Conservation (phyloP, 2,888 invertebrate species). For the Orchesella flavescens region DNA sequence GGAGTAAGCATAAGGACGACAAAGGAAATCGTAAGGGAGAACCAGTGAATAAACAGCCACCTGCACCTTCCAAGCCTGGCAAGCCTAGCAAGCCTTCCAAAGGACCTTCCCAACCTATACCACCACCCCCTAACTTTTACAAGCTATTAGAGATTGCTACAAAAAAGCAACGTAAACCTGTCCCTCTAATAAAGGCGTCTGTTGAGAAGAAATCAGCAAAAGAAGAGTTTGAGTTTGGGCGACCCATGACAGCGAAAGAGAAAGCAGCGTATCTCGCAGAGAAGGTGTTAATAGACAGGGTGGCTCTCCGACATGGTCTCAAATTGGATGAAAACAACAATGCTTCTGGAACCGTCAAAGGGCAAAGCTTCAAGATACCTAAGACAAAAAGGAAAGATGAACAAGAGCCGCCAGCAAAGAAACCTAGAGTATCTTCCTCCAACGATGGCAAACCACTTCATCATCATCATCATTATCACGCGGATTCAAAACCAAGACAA, state of each 20-base stretch:
- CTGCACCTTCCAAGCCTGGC: conserved; percentile 65
- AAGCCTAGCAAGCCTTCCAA: conserved; percentile 77
- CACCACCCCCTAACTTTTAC: conserved; percentile 86
- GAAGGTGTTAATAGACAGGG: conserved; percentile 77
- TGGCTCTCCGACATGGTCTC: conserved; percentile 62
- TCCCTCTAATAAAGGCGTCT: conserved; percentile 28
- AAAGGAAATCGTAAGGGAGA: conserved; percentile 73
- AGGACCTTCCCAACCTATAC: conserved; percentile 75
- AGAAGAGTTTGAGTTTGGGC: conserved; percentile 77
- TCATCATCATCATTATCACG: too few species aligned
- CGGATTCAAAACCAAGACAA: neutral
- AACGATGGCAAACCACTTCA: neutral
- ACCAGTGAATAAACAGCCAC: conserved; percentile 73
- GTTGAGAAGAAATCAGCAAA: conserved; percentile 50
- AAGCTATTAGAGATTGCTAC: conserved; percentile 81
- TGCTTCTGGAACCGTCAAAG: neutral
- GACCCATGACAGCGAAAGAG: conserved; percentile 87
- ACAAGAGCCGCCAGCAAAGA: conserved; percentile 20
- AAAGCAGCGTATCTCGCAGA: conserved; percentile 84
- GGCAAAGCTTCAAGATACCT: conserved; percentile 59
- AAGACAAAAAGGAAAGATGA: conserved; percentile 41
- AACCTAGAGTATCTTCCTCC: conserved; percentile 3
- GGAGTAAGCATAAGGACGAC: too few species aligned
- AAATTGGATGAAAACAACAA: conserved; percentile 61
- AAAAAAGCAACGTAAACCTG: conserved; percentile 68